Base-by-base conservation (phyloP, 2,113 vertebrate genomes). In the Lanius ludovicianus region DNA sequence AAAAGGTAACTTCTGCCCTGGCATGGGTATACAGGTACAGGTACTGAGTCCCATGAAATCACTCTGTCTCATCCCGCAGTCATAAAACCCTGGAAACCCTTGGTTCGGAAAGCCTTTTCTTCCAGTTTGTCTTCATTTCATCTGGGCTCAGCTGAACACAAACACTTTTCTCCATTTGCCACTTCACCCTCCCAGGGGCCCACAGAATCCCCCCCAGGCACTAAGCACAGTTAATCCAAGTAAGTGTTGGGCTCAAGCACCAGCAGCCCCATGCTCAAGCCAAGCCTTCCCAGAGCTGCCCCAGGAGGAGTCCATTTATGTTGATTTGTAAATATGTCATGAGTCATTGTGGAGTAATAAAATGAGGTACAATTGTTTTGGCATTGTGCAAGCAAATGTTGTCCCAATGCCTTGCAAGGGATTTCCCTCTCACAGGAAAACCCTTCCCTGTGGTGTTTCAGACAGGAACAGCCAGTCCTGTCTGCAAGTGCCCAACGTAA, bases 181-280 rank as follows among this genome's bases (percentile, higher is more conserved):
- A 42, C 12, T 39, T 63, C 21, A 17, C 7, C 27, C 24, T 67
- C 55, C 59, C 57, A 35, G 57, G 78, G 41, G 50, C 11, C 14
- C 47, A 35, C 4, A 49, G 47, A 62, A 2, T 44, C 8, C 6
- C 23, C 39, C 20, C 2, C 7, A 49, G 60, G 41, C 37, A 84
- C 9, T 16, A 77, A 41, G 14, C 37, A 56, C 25, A 65, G 50
- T 49, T 41, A 30, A 62, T 11, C 41, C 19, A 41, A 44, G 41
- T 17, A 73, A 63, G 55, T 2, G 0, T 15, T 2, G 1, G 33
- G 44, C 60, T 79, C 27, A 33, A 42, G 57, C 39, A 46, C 20
- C 6, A 2, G 14, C 39, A 55, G 22, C 22, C 49, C 22, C 0
- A 0, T 1, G 1, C 28, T 59, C 28, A 27, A 31, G 7, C 15